A percentile compares a stretch with the other conserved stretches of the same genome.
Conservation (phyloP, 2,797 vertebrate species). For the Hippocampus kuda region DNA sequence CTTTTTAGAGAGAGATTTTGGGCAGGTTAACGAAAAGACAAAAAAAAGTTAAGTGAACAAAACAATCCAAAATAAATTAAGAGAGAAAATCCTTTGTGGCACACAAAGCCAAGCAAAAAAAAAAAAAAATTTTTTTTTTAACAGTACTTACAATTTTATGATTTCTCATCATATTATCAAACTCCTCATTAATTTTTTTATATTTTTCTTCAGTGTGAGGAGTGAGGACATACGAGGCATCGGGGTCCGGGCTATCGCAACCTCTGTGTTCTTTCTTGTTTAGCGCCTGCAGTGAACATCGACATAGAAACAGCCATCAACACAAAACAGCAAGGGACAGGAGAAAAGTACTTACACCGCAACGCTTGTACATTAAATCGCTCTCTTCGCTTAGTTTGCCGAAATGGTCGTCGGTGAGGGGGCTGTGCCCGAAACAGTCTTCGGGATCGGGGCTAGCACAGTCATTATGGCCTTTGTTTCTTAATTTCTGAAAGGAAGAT, state of each 20-base stretch:
- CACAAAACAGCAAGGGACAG: slow-evolving; percentile 86
- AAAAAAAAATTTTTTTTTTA: slow-evolving; percentile 31
- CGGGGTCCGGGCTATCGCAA: slow-evolving; percentile 99
- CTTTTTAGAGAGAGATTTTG: slow-evolving; percentile 37
- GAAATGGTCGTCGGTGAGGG: slow-evolving; percentile 98
- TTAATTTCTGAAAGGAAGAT: slow-evolving; percentile 99
- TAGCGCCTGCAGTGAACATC: slow-evolving; percentile 97
- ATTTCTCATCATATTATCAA: slow-evolving; percentile 99
- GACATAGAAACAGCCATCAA: slow-evolving; percentile 99
- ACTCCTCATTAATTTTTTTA: slow-evolving; percentile 99
- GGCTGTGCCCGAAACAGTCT: slow-evolving; percentile 99
- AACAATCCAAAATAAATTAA: slow-evolving; percentile 14
- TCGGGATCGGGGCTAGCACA: slow-evolving; percentile 98
- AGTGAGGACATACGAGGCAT: slow-evolving; percentile 99
- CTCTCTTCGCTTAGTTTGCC: slow-evolving; percentile 99
- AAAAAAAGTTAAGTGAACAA: slow-evolving; percentile 43
- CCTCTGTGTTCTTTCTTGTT: slow-evolving; percentile 99
- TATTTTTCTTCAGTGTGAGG: slow-evolving; percentile 99
- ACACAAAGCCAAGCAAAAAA: slow-evolving; percentile 75
- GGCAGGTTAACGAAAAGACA: slow-evolving; percentile 49
- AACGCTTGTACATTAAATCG: slow-evolving; percentile 99
- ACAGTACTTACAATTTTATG: slow-evolving; percentile 98
- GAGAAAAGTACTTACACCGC: slow-evolving; percentile 97
- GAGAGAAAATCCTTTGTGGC: slow-evolving; percentile 62
- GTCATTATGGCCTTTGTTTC: slow-evolving; percentile 99